These are phyloP conservation scores for Drosophila rhopaloa DNA, from an alignment of 1,140 invertebrate genomes.

Conservation along the genomic window DNA sequence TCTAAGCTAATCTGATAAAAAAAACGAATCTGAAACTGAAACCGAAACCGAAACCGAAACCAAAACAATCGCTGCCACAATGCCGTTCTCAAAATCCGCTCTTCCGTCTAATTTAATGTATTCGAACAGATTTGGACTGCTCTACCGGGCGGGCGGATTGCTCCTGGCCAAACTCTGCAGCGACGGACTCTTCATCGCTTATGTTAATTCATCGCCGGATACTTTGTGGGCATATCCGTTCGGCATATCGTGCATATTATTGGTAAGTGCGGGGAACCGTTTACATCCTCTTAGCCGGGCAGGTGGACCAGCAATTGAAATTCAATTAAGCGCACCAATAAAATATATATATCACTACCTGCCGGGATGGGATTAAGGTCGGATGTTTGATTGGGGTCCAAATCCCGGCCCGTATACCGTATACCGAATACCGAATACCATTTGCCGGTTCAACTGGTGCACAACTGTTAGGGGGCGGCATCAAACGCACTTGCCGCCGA, in stretches of 20 bases:
- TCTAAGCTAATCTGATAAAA: constrained; percentile 31
- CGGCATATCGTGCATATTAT: constrained; percentile 86
- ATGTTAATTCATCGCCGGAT: constrained; percentile 86
- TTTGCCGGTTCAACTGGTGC: constrained; percentile 28
- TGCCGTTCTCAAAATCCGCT: neutral
- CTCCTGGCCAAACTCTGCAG: constrained; percentile 86
- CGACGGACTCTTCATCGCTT: constrained; percentile 87
- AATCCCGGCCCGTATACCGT: no score
- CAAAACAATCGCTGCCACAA: constrained; percentile 28
- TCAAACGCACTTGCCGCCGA: constrained; percentile 9
- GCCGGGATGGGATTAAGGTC: constrained; percentile 9
- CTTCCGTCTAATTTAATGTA: constrained; percentile 24
- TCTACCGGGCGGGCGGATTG: constrained; percentile 87
- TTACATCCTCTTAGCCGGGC: neutral
- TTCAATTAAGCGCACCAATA: constrained; percentile 54
- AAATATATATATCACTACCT: constrained; percentile 3
- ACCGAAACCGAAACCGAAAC: no score
- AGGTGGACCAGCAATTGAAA: constrained; percentile 25
- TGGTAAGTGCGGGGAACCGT: constrained; percentile 85
- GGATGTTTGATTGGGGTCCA: constrained; percentile 27
- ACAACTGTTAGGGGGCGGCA: constrained; percentile 58
- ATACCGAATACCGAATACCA: constrained; percentile 1
- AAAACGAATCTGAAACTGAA: constrained; percentile 10
- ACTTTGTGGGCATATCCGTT: constrained; percentile 87
- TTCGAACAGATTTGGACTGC: constrained; percentile 86